Conservation (phyloP, 2,797 vertebrate genomes). For the Lophius americanus region DNA sequence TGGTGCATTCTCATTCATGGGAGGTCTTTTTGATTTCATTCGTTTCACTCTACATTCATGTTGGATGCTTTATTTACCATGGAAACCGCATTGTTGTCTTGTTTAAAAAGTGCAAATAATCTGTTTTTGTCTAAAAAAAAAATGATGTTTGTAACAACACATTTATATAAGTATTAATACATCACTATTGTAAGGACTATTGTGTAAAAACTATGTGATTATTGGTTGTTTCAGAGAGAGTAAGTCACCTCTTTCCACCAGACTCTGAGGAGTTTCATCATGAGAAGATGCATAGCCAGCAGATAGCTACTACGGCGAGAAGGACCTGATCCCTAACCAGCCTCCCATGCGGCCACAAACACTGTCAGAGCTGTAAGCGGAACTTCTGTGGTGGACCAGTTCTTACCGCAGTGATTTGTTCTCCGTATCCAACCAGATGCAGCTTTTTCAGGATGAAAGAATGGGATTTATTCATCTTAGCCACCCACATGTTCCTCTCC, state of each 20-base stretch:
- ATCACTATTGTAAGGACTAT: no score
- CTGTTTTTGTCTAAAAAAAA: no score
- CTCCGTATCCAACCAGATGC: constrained; percentile 4
- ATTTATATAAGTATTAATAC: no score
- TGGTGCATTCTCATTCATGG: no score
- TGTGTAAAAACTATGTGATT: no score
- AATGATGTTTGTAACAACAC: no score
- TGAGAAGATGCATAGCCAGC: no score
- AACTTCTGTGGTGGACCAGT: background rate
- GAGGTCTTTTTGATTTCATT: background rate
- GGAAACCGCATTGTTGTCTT: no score
- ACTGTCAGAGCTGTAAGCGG: background rate
- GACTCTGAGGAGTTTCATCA: no score
- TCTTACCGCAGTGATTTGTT: background rate
- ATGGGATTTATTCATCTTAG: background rate
- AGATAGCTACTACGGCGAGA: no score
- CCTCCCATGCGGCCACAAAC: background rate
- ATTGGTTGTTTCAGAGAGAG: background rate
- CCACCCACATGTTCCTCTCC: constrained; percentile 5
- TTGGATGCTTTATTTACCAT: no score
- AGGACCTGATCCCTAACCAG: background rate
- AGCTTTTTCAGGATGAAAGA: background rate
- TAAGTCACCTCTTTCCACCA: background rate
- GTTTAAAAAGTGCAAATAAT: no score
- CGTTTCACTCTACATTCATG: background rate